Evolutionary conservation across 2,888 invertebrate genomes (phyloP).

Genomic region (Cyaniris semiargus): DNA sequence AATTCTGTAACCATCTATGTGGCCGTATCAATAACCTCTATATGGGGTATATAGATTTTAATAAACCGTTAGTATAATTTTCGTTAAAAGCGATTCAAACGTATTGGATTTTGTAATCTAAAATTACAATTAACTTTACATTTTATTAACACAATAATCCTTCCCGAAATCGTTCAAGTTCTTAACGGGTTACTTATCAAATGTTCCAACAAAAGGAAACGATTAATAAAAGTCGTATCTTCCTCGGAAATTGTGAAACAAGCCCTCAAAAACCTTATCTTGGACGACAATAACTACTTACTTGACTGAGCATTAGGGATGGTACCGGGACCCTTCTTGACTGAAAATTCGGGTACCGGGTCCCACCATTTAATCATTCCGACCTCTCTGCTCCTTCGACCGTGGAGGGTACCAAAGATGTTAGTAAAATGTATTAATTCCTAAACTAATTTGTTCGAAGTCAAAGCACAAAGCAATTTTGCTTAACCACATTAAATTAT

Average conservation of each 20-base stretch:
- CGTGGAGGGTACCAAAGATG: slow-evolving; percentile 6
- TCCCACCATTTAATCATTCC: slow-evolving; percentile 21
- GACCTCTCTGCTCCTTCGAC: neutral
- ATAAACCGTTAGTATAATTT: too few relatives aligned
- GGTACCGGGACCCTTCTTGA: too few relatives aligned
- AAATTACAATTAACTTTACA: neutral
- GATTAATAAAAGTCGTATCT: slow-evolving; percentile 24
- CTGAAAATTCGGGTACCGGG: neutral
- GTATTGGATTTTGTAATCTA: too few relatives aligned
- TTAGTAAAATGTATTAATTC: slow-evolving; percentile 24
- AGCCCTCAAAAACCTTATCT: slow-evolving; percentile 21
- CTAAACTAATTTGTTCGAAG: slow-evolving; percentile 18
- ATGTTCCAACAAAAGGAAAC: neutral
- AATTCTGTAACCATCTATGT: too few relatives aligned
- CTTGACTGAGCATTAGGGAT: slow-evolving; percentile 21
- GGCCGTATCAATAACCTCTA: too few relatives aligned
- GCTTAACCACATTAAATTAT: slow-evolving; percentile 13
- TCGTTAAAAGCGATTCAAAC: too few relatives aligned
- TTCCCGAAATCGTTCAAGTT: neutral
- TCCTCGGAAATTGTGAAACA: slow-evolving; percentile 8
- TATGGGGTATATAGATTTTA: too few relatives aligned
- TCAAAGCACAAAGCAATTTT: slow-evolving; percentile 4
- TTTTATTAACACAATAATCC: neutral
- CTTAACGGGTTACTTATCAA: neutral
- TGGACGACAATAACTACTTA: slow-evolving; percentile 20